phyloP scores from a whole-genome alignment of 2,888 invertebrate species.

The Sphecodes monilicornis region DNA sequence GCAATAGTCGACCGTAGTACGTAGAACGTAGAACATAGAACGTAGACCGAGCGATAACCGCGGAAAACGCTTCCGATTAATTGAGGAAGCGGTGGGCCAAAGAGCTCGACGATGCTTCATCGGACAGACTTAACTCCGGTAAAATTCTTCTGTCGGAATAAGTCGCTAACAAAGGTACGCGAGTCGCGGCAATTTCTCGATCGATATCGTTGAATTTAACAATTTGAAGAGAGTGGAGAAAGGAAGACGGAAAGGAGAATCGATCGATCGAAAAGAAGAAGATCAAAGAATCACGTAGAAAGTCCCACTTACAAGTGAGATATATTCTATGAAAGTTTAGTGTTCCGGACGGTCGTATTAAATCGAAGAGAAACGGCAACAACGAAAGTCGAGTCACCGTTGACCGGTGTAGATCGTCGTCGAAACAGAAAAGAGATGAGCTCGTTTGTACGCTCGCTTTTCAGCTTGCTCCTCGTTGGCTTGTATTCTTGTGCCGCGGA shows the following conservation, averaged over 20 bases:
- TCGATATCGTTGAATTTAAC: background rate
- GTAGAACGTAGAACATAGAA: background rate
- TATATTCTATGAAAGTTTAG: constrained; percentile 7
- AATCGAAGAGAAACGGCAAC: background rate
- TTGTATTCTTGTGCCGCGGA: constrained; percentile 36
- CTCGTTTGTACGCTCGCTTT: constrained; percentile 49
- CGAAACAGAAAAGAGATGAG: constrained; percentile 55
- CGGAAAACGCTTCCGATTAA: background rate
- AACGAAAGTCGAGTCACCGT: constrained; percentile 28
- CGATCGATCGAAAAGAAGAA: background rate
- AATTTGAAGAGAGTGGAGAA: background rate
- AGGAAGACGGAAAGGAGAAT: background rate
- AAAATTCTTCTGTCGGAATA: constrained; percentile 13
- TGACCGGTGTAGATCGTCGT: constrained; percentile 31
- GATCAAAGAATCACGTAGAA: background rate
- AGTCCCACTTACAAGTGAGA: background rate
- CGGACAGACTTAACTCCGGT: background rate
- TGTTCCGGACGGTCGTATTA: background rate
- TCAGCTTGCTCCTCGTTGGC: constrained; percentile 53
- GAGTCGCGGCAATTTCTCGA: background rate
- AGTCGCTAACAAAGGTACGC: background rate
- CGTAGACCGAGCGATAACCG: background rate
- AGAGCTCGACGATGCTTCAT: constrained; percentile 11
- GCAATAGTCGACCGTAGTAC: background rate
- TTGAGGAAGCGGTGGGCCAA: background rate